These are phyloP conservation scores for Patella caerulea DNA, from an alignment of 2,888 invertebrate genomes.

Conservation along the genomic window DNA sequence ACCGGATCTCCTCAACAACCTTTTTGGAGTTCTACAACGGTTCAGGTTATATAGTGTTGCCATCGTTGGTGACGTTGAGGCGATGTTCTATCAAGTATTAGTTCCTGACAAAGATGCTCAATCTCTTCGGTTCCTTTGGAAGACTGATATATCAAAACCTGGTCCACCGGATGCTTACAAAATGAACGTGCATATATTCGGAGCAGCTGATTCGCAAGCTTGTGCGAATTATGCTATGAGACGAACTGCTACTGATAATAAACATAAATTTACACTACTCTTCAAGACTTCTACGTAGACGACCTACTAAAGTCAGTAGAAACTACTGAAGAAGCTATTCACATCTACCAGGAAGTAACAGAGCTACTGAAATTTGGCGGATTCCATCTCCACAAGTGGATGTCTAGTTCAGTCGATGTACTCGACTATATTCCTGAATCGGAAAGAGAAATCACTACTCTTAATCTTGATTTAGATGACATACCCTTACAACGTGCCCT, in stretches of 20 bases:
- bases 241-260: neutral
- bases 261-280: neutral
- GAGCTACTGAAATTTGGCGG: neutral
- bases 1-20: neutral
- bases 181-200: conserved; percentile 14
- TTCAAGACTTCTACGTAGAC: conserved; percentile 5
- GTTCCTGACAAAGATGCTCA: neutral
- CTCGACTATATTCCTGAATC: neutral
- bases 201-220: neutral
- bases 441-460: neutral
- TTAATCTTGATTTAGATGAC: conserved; percentile 6
- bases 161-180: neutral
- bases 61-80: neutral
- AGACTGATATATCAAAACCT: neutral
- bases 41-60: neutral
- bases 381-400: conserved; percentile 1
- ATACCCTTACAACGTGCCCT: conserved; percentile 9
- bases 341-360: neutral
- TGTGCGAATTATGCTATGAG: conserved; percentile 15
- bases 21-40: neutral
- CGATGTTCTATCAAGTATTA: conserved; percentile 7
- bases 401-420: neutral
- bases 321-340: neutral
- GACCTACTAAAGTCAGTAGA: neutral
- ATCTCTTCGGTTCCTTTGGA: conserved; percentile 13